Evolutionary conservation across 2,113 vertebrate genomes (phyloP).

Genomic region (Sapajus apella): DNA sequence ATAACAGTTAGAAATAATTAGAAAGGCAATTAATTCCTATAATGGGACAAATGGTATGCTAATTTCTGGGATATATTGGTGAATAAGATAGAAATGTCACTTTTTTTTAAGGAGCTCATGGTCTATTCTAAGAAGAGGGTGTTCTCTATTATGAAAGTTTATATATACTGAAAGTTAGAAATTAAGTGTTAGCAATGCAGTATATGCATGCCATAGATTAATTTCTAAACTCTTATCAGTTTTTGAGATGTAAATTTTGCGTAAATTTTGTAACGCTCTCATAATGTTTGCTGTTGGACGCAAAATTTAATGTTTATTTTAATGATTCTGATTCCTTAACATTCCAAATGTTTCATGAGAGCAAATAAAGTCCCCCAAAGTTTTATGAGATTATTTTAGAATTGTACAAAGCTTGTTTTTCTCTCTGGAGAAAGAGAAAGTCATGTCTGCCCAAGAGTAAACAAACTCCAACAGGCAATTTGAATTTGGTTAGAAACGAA

Average conservation of each 20-base stretch:
- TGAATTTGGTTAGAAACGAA: slow-evolving; percentile 51
- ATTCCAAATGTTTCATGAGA: slow-evolving; percentile 20
- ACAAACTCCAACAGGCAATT: slow-evolving; percentile 34
- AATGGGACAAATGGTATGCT: not conserved
- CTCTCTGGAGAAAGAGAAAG: slow-evolving; percentile 37
- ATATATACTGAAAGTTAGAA: not conserved
- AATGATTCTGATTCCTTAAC: slow-evolving; percentile 1
- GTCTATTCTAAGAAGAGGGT: not conserved
- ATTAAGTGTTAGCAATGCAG: not conserved
- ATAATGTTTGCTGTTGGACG: not conserved
- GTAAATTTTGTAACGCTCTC: not conserved
- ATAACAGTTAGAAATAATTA: not conserved
- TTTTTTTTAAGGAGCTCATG: not conserved
- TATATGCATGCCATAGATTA: not conserved
- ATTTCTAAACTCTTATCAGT: not conserved
- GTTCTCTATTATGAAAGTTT: not conserved
- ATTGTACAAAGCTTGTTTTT: not conserved
- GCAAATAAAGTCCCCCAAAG: not conserved
- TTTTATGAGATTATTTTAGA: slow-evolving; percentile 35
- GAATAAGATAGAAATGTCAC: not conserved
- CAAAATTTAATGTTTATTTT: slow-evolving; percentile 39
- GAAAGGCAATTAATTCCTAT: not conserved
- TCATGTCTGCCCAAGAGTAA: slow-evolving; percentile 14
- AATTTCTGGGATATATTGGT: not conserved
- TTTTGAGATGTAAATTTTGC: slow-evolving; percentile 38